Percentiles rank a stretch among this genome's conserved stretches.
These are phyloP conservation scores for Drosophila macrospina DNA, from an alignment of 2,888 invertebrate genomes.

Conservation along the genomic window DNA sequence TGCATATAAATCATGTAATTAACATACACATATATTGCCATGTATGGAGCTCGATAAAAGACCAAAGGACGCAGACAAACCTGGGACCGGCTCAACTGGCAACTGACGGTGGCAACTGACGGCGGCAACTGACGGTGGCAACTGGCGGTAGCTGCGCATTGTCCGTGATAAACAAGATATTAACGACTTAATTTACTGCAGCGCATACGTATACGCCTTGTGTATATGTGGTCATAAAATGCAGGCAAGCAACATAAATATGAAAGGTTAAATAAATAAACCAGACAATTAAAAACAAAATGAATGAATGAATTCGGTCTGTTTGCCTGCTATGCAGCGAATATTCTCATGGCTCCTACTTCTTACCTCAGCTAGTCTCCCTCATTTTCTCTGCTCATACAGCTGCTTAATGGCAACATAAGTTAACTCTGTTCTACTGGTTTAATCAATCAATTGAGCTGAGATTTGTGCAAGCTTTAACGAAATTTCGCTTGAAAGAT, in stretches of 20 bases:
- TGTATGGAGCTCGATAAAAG: slow-evolving; percentile 13
- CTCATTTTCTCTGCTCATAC: background rate
- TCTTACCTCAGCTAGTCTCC: no score
- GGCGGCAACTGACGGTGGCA: slow-evolving; percentile 10
- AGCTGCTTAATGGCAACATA: slow-evolving; percentile 44
- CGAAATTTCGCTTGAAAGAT: no score
- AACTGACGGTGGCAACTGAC: slow-evolving; percentile 4
- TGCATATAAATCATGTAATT: slow-evolving; percentile 79
- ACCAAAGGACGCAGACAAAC: slow-evolving; percentile 14
- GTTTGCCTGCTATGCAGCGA: slow-evolving; percentile 3
- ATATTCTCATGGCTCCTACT: slow-evolving; percentile 6
- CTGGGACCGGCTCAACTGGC: slow-evolving; percentile 40
- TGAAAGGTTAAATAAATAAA: slow-evolving; percentile 78
- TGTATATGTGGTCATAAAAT: slow-evolving; percentile 64
- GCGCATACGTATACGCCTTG: slow-evolving; percentile 46
- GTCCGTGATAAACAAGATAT: slow-evolving; percentile 79
- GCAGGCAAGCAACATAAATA: slow-evolving; percentile 75
- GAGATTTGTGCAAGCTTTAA: background rate
- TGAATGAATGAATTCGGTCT: background rate
- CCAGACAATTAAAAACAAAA: slow-evolving; percentile 42
- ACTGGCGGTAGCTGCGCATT: slow-evolving; percentile 7
- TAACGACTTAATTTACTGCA: slow-evolving; percentile 81
- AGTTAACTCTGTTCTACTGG: slow-evolving; percentile 28
- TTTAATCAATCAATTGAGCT: slow-evolving; percentile 40
- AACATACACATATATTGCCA: slow-evolving; percentile 68